These are phyloP conservation scores for Rattus rattus DNA, from an alignment of 2,113 vertebrate species.

Conservation along the genomic window DNA sequence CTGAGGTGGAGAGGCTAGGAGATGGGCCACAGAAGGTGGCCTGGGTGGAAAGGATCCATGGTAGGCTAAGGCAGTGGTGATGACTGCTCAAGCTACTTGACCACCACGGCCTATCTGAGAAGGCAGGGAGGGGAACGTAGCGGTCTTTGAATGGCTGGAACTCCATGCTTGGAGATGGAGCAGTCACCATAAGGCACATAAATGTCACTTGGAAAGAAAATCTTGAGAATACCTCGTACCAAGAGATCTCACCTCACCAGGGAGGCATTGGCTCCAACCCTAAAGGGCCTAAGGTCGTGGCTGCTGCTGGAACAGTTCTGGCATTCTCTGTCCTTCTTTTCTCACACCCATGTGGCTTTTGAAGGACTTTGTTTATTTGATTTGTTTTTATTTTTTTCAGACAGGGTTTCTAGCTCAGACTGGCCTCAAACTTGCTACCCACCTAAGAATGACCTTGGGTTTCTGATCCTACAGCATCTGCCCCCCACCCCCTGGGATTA, in stretches of 20 bases:
- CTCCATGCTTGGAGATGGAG: background rate
- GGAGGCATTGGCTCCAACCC: fast-evolving
- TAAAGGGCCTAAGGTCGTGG: fast-evolving
- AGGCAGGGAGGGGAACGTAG: background rate
- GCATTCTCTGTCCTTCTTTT: fast-evolving
- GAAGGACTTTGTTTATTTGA: background rate
- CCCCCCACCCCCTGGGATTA: background rate
- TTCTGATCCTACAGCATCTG: background rate
- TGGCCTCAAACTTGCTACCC: background rate
- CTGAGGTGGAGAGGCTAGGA: background rate
- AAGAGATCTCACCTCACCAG: background rate
- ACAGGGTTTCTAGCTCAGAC: background rate
- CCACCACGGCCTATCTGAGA: too few relatives aligned
- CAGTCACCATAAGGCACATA: background rate
- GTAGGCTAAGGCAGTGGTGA: background rate
- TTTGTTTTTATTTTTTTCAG: too few relatives aligned
- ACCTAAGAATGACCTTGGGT: background rate
- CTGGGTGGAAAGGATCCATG: background rate
- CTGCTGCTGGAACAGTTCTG: fast-evolving
- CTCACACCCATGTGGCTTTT: fast-evolving
- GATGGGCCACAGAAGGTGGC: background rate
- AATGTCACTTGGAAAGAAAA: background rate
- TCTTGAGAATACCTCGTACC: background rate
- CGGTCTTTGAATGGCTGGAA: background rate
- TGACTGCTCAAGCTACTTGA: background rate